These are phyloP conservation scores for Sorex araneus DNA, from an alignment of 2,113 vertebrate species.

Conservation along the genomic window DNA sequence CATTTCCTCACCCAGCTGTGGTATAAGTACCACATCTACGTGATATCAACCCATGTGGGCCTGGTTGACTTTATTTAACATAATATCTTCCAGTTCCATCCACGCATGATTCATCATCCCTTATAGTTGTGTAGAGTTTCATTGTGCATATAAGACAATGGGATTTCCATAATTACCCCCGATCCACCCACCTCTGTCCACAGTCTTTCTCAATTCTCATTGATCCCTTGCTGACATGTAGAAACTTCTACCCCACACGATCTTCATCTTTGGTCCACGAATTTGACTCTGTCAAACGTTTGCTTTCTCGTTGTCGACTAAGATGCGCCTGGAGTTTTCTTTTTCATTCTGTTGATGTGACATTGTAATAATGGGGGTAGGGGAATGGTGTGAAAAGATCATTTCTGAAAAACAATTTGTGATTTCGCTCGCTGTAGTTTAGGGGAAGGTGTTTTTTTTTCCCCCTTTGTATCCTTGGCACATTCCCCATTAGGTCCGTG, in stretches of 20 bases:
- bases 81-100: too few relatives aligned
- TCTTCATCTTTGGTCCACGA: background rate
- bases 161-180: too few relatives aligned
- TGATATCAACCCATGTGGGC: too few relatives aligned
- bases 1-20: too few relatives aligned
- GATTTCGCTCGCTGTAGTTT: conserved; percentile 24
- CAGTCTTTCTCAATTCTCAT: background rate
- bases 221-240: background rate
- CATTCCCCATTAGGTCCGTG: background rate
- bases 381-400: background rate
- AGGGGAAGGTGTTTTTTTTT: background rate
- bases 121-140: too few relatives aligned
- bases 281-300: background rate
- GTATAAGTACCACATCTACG: too few relatives aligned
- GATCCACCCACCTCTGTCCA: background rate
- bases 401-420: conserved; percentile 34
- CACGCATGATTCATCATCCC: too few relatives aligned
- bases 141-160: too few relatives aligned
- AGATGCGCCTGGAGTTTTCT: background rate
- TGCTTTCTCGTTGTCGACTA: background rate
- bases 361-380: too few relatives aligned
- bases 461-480: background rate
- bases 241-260: background rate
- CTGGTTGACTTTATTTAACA: too few relatives aligned
- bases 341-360: background rate